phyloP scores from a whole-genome alignment of 2,113 vertebrate genomes.

The Notiomystis cincta region DNA sequence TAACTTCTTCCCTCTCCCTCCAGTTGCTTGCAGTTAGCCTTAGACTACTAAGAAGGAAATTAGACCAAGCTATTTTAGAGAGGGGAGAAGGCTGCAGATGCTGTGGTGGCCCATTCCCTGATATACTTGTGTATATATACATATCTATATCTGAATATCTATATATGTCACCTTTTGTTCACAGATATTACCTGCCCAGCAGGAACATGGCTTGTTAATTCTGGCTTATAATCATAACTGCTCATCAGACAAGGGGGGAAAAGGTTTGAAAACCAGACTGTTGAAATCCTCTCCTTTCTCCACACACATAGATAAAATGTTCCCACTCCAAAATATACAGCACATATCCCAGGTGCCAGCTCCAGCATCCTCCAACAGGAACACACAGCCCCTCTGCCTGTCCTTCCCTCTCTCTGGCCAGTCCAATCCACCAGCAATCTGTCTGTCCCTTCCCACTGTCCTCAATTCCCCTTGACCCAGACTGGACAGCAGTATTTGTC shows the following conservation, averaged over 20 bases:
- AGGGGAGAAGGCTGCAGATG: background rate
- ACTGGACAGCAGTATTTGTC: background rate
- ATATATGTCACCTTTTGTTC: background rate
- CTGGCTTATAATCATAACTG: background rate
- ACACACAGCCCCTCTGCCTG: background rate
- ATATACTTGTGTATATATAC: too few relatives aligned
- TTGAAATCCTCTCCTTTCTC: background rate
- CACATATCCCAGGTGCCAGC: accelerated
- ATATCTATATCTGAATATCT: background rate
- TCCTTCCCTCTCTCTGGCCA: background rate
- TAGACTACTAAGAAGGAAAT: background rate
- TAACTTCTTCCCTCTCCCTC: background rate
- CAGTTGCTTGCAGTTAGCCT: background rate
- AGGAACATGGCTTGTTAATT: background rate
- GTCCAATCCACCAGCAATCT: background rate
- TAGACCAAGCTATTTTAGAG: background rate
- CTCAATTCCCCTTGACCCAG: background rate
- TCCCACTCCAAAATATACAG: background rate
- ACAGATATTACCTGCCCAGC: background rate
- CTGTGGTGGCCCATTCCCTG: background rate
- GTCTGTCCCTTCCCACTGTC: background rate
- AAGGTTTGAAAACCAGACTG: background rate
- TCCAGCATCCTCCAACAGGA: background rate
- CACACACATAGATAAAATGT: background rate
- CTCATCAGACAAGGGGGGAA: background rate